Evolutionary conservation across 1,140 invertebrate genomes (phyloP).

Genomic region (Heterodera carotae): DNA sequence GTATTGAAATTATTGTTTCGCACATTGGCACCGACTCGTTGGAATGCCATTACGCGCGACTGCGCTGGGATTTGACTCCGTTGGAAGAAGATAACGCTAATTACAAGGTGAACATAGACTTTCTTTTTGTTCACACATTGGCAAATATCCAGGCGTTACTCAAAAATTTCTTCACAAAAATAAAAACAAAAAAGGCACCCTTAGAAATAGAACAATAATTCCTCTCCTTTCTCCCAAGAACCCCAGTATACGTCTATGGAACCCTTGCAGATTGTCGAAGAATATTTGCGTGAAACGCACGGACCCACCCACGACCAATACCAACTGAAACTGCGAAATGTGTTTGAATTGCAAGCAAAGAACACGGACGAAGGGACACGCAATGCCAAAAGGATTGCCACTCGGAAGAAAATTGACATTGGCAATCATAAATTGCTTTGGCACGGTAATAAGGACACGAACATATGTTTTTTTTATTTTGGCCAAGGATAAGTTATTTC

Average conservation of each 20-base stretch:
- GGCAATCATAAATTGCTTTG: constrained; percentile 64
- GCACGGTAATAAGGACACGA: no score
- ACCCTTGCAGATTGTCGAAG: constrained; percentile 71
- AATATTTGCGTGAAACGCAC: constrained; percentile 85
- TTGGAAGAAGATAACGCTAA: constrained; percentile 76
- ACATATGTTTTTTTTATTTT: no score
- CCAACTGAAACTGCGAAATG: constrained; percentile 75
- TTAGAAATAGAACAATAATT: no score
- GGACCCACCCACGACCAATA: constrained; percentile 79
- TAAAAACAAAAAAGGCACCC: no score
- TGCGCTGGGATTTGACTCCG: constrained; percentile 80
- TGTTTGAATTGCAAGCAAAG: constrained; percentile 77
- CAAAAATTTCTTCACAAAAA: no score
- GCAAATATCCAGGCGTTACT: no score
- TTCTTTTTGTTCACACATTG: no score
- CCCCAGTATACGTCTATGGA: no score
- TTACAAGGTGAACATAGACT: constrained; percentile 67
- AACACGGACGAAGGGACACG: constrained; percentile 74
- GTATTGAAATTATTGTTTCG: constrained; percentile 87
- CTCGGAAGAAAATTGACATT: constrained; percentile 38
- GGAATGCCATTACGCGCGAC: constrained; percentile 84
- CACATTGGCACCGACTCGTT: constrained; percentile 75
- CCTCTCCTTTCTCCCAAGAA: no score
- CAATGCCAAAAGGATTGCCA: constrained; percentile 73
- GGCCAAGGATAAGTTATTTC: no score